Percentiles rank a stretch among this genome's conserved stretches.
phyloP scores from a whole-genome alignment of 1,140 invertebrate species.

The Caerostris darwini region DNA sequence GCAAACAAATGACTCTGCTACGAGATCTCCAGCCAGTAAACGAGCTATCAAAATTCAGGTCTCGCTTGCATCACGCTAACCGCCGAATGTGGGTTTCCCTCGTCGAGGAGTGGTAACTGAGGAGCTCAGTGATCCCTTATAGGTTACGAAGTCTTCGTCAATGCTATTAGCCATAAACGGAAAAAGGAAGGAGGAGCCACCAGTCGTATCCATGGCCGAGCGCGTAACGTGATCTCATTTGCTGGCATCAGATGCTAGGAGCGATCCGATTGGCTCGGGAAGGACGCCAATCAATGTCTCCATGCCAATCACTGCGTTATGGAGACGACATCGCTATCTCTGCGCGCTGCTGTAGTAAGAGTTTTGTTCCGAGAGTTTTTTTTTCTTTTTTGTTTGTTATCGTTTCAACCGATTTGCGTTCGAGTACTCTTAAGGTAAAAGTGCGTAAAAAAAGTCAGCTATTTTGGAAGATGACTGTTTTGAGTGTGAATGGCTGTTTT shows the following conservation, averaged over 20 bases:
- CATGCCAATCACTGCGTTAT: conserved; percentile 77
- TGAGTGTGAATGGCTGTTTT: too few species aligned
- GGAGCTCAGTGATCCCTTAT: conserved; percentile 74
- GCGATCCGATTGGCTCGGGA: conserved; percentile 65
- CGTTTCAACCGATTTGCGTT: neutral
- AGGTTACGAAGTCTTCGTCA: conserved; percentile 65
- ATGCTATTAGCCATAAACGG: conserved; percentile 66
- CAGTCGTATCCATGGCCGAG: conserved; percentile 74
- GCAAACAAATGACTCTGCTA: conserved; percentile 24
- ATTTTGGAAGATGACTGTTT: neutral
- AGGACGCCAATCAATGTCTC: conserved; percentile 76
- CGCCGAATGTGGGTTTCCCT: conserved; percentile 57
- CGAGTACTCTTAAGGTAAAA: neutral
- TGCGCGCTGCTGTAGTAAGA: neutral
- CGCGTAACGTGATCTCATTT: conserved; percentile 77
- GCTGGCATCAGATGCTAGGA: conserved; percentile 68
- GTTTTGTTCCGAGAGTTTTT: conserved; percentile 47
- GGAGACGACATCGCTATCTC: conserved; percentile 63
- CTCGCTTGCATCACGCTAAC: conserved; percentile 23
- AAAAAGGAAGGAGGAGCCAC: conserved; percentile 43
- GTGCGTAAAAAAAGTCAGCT: neutral
- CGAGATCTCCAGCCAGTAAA: neutral
- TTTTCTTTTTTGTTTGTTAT: neutral
- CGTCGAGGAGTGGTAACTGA: conserved; percentile 66
- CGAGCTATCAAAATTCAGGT: conserved; percentile 66